A percentile compares a stretch with the other conserved stretches of the same genome.
Conservation (phyloP, 2,888 invertebrate species). For the Eupithecia centaureata region DNA sequence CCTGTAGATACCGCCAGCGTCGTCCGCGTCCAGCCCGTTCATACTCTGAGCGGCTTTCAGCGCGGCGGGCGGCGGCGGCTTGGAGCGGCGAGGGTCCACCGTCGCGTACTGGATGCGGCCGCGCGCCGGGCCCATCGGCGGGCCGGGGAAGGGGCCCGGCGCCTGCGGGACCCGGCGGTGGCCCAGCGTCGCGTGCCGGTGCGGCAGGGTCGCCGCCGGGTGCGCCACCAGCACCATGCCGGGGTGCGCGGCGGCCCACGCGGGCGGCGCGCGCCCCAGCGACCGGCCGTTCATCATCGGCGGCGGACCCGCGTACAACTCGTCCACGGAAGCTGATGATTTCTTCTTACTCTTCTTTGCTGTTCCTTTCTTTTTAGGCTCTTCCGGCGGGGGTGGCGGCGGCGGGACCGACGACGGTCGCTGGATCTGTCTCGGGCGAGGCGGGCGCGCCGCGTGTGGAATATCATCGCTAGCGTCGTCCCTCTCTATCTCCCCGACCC, state of each 20-base stretch:
- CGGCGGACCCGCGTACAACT: constrained; percentile 82
- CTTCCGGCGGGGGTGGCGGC: constrained; percentile 89
- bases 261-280: constrained; percentile 75
- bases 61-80: constrained; percentile 85
- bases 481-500: constrained; percentile 93
- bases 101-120: constrained; percentile 85
- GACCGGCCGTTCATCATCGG: constrained; percentile 75
- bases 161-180: constrained; percentile 85
- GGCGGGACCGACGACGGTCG: constrained; percentile 93
- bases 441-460: constrained; percentile 85
- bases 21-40: constrained; percentile 86
- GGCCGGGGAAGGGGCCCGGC: constrained; percentile 73
- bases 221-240: constrained; percentile 78
- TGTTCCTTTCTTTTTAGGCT: constrained; percentile 85
- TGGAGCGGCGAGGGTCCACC: constrained; percentile 85
- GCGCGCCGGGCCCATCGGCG: constrained; percentile 59
- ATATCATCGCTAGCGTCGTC: constrained; percentile 89
- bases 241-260: constrained; percentile 71
- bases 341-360: constrained; percentile 84
- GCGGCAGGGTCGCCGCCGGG: constrained; percentile 75
- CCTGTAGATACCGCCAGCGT: constrained; percentile 90
- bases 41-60: constrained; percentile 87
- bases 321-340: constrained; percentile 83
- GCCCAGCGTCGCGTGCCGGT: constrained; percentile 79
- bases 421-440: constrained; percentile 91